Evolutionary conservation across 2,888 invertebrate genomes (phyloP), one percentile per base, ranked within the genome.

Genomic region (Gandaritis pyraliata): DNA sequence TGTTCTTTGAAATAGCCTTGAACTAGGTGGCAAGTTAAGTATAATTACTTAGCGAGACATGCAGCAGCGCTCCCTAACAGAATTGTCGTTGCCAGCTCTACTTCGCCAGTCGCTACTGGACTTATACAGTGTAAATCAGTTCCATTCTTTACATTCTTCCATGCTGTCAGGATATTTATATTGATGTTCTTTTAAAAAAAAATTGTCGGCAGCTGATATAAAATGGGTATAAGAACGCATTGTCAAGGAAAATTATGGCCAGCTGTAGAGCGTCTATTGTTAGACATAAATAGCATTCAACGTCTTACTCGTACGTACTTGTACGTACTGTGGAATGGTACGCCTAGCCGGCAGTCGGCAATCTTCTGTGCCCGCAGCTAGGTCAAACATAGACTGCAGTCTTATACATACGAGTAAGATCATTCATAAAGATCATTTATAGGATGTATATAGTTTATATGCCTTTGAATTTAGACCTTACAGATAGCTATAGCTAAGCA

Each of bases 201-300:
- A 30, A 39, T 15, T 18, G 33, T 13, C 16, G 33, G 23, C 43
- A 49, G 43, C 30, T 43, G 41, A 43, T 43, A 43, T 11, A 36
- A 58, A 43, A 36, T 15, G 12, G 11, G 13, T 15, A 53, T 16
- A 43, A 30, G 29, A 29, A 39, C 12, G 38, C 45, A 61, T 49
- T 61, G 61, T 61, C 38, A 57, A 58, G 41, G 43, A 50, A 5
- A 38, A 39, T 47, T 49, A 50, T 55, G 47, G 41, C 33, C 58
- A 47, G 50, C 46, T 63, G 58, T 55, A 23, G 7, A 49, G 13
- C 30, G 41, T 49, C 49, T 47, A 58, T 62, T 58, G 58, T 62
- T 33, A 16, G 62, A 58, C 62, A 18, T 55, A 63, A 55, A 63
- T 47, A 63, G 58, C 50, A 41, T 49, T 58, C 39, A 52, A 16